Conservation (phyloP, 2,888 invertebrate species). For the Tinea semifulvella region DNA sequence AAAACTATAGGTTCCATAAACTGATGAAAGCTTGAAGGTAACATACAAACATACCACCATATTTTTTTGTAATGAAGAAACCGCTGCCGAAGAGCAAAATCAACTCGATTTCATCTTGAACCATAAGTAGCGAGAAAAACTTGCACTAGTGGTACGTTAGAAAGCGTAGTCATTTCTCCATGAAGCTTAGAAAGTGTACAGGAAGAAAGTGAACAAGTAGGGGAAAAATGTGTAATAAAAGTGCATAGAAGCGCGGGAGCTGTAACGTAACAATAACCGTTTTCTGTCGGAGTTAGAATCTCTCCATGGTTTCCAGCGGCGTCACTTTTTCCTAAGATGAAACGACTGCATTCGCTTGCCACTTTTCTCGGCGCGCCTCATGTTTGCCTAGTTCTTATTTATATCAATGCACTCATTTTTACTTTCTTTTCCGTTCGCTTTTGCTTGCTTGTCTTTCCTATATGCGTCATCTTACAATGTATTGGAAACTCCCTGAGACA, state of each 20-base stretch:
- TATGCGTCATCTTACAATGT: constrained; percentile 15
- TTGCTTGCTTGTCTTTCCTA: constrained; percentile 40
- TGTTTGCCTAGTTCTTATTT: constrained; percentile 51
- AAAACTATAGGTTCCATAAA: too few relatives aligned
- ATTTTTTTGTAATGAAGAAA: constrained; percentile 30
- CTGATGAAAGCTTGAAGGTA: too few relatives aligned
- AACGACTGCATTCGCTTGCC: constrained; percentile 41
- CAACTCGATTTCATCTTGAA: constrained; percentile 58
- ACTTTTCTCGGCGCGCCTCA: constrained; percentile 44
- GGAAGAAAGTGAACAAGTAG: constrained; percentile 64
- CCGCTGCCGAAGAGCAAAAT: constrained; percentile 31
- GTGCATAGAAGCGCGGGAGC: constrained; percentile 42
- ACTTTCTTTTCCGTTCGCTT: constrained; percentile 65
- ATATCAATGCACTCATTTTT: constrained; percentile 60
- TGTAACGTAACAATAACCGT: constrained; percentile 37
- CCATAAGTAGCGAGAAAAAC: constrained; percentile 51
- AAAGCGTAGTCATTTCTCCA: constrained; percentile 63
- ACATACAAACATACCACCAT: too few relatives aligned
- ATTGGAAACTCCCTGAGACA: neutral
- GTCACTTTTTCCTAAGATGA: constrained; percentile 56
- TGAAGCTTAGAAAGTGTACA: constrained; percentile 62
- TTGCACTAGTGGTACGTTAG: constrained; percentile 61
- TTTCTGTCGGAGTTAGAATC: constrained; percentile 28
- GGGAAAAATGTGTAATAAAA: constrained; percentile 49
- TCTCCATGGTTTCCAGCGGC: constrained; percentile 37